These are phyloP conservation scores for Dynastes hyllus DNA, from an alignment of 2,888 invertebrate genomes.

Conservation along the genomic window DNA sequence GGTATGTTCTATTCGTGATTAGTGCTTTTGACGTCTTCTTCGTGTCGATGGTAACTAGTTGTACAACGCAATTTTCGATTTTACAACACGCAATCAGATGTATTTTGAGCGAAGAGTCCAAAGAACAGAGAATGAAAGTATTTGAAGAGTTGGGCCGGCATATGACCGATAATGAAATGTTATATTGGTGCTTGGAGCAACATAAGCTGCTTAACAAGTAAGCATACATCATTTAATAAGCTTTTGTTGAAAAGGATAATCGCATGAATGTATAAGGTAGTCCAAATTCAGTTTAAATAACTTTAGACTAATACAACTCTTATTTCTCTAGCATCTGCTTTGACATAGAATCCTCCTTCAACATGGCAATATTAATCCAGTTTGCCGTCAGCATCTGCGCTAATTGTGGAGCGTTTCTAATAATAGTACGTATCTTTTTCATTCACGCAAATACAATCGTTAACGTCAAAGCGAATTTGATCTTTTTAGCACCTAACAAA, in stretches of 20 bases:
- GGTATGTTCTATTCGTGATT: slow-evolving; percentile 49
- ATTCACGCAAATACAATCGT: too few species aligned
- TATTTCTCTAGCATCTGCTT: slow-evolving; percentile 50
- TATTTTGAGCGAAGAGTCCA: not conserved
- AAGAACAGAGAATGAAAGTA: not conserved
- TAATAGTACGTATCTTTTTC: slow-evolving; percentile 23
- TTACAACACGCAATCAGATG: slow-evolving; percentile 48
- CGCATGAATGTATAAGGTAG: too few species aligned
- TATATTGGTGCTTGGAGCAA: slow-evolving; percentile 36
- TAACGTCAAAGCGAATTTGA: too few species aligned
- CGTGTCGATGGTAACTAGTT: slow-evolving; percentile 52
- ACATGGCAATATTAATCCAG: slow-evolving; percentile 52
- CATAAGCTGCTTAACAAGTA: slow-evolving; percentile 39
- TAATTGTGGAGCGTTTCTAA: slow-evolving; percentile 54
- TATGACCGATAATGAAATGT: slow-evolving; percentile 16
- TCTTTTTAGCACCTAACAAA: too few species aligned
- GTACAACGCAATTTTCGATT: slow-evolving; percentile 53
- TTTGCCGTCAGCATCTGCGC: slow-evolving; percentile 52
- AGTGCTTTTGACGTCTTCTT: slow-evolving; percentile 56
- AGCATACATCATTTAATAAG: not conserved
- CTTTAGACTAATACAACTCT: not conserved
- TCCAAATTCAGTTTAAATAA: too few species aligned
- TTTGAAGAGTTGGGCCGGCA: slow-evolving; percentile 3
- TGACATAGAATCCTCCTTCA: slow-evolving; percentile 54
- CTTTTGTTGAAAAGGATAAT: not conserved